Evolutionary conservation across 2,113 vertebrate species (phyloP), one percentile per base, ranked within the genome.

Genomic region (Marmota monax): DNA sequence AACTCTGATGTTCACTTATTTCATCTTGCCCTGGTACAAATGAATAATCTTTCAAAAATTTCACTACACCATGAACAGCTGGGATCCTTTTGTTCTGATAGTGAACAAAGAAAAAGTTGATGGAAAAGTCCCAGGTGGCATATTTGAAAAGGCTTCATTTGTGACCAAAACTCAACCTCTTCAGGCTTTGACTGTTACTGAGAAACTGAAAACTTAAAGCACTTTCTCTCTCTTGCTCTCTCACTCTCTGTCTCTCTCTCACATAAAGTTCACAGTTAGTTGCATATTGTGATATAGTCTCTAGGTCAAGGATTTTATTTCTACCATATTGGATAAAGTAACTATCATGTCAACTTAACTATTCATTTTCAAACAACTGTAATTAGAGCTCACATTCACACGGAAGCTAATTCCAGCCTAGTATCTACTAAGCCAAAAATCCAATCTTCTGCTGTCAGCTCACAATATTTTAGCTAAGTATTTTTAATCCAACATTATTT

Each of bases 101-200:
- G 18, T 63, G 53, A 94, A 92, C 79, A 95, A 97, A 84, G 76
- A 53, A 79, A 82, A 72, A 78, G n/a, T 82, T 90, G 82, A 92
- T 85, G 34, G 94, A 95, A 95, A 80, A 82, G 42, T 92, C 39
- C 74, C 87, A 93, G 39, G 45, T 76, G 84, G 17, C 67, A 79
- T 37, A 94, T 96, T 92, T 88, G 42, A 95, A 96, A 92, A 58
- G 77, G 3, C 45, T 29, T 22, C 9, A 61, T 85, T 92, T 94
- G 16, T 87, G 80, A 82, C 27, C 63, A 89, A 84, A 79, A 79
- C 22, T 2, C 27, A 83, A 82, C 34, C 25, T 83, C 25, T 87
- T 77, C 34, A 37, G 73, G 32, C 13, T 90, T 69, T 86, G 27
- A 56, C 34, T 63, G 37, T 89, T 48, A 82, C 10, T 88, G 34